These are phyloP conservation scores for Pandemis corylana DNA, from an alignment of 2,888 invertebrate species.

Conservation along the genomic window DNA sequence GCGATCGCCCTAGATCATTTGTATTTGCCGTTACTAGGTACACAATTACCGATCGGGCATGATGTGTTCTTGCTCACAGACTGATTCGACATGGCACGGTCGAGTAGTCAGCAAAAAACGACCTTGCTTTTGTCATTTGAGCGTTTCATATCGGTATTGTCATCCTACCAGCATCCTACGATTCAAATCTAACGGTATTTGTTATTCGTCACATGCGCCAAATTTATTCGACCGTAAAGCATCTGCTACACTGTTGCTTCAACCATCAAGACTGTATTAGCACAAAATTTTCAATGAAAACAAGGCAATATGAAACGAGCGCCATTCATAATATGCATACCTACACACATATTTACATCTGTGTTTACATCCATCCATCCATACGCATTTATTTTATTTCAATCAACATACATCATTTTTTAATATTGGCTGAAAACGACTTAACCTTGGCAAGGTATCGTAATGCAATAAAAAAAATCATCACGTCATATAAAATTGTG, in stretches of 20 bases:
- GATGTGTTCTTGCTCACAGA: slow-evolving; percentile 49
- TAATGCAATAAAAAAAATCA: background rate
- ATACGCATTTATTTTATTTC: no score
- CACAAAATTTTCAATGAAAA: no score
- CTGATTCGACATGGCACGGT: slow-evolving; percentile 60
- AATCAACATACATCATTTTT: background rate
- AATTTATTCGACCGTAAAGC: background rate
- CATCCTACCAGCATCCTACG: slow-evolving; percentile 32
- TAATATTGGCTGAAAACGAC: background rate
- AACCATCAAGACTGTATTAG: background rate
- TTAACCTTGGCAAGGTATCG: background rate
- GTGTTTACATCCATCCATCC: no score
- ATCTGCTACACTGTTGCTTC: background rate
- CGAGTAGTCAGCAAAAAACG: slow-evolving; percentile 53
- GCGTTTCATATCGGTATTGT: slow-evolving; percentile 41
- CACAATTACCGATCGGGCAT: slow-evolving; percentile 28
- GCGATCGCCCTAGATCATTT: slow-evolving; percentile 31
- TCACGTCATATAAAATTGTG: background rate
- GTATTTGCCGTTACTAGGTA: slow-evolving; percentile 32
- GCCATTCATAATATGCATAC: no score
- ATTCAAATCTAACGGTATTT: slow-evolving; percentile 31
- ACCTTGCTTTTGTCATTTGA: slow-evolving; percentile 48
- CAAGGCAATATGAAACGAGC: no score
- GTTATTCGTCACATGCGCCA: background rate
- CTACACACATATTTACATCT: no score